Evolutionary conservation across 1,140 invertebrate genomes (phyloP), one percentile per base, ranked within the genome.

Genomic region (Diprion similis): DNA sequence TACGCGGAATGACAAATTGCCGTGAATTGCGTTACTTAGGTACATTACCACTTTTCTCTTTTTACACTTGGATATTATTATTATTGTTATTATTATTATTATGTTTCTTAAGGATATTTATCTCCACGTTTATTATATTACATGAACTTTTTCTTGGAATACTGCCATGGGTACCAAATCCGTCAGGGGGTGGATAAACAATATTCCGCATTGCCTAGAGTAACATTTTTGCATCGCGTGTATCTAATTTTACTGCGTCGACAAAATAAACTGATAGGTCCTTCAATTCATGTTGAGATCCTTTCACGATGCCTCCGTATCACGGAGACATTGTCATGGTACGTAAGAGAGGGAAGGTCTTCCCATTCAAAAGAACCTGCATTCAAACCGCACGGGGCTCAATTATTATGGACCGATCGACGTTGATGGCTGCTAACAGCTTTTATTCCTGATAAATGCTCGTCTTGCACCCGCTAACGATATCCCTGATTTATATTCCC

Each of bases 1-100:
- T 73, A 68, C 13, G 75, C 46, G 19, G 78, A 76, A 82, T 83
- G 81, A 83, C 81, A 82, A 83, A 83, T 83, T 79, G 78, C 75
- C 72, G 17, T 47, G 76, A 80, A 81, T 82, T 81, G 80, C 75
- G 75, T 80, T 78, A 77, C 77, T 18, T 45, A 4, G 18, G 51
- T 17, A 13, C 51, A 18, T 45, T 18, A 11, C 67, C 67, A 13
- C 18, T 15, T 19, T 15, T 45, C 67, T 6, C 13, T 18, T 15
- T 15, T 7, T 45, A 68, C 19, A 37, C 24, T 37, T 37, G 24
- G 24, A 37, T 37, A 37, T 37, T 37, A 37, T 37, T 37, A 37
- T 37, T 37, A 3, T 37, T 37, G 6, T 37, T 37, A 3, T 37
- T 37, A 37, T 37, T 37, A 37, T 37, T 37, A 37, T 37, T 37